Conservation (phyloP, 2,888 invertebrate species). For the Patella ulyssiponensis region DNA sequence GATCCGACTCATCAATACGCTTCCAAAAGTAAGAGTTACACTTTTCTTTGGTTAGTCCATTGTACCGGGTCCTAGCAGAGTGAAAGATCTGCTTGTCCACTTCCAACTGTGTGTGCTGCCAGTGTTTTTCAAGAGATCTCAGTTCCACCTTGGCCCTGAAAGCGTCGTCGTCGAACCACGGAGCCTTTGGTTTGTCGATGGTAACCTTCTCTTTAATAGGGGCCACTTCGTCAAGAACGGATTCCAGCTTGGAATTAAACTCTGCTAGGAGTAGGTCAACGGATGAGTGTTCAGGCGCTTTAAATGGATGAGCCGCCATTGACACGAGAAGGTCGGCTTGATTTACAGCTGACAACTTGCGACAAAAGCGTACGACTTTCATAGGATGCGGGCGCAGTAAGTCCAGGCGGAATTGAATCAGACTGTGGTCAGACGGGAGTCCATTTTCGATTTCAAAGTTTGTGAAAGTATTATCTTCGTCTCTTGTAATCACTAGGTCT, state of each 20-base stretch:
- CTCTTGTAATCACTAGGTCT: not conserved
- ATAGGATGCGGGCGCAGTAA: not conserved
- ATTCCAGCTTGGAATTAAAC: not conserved
- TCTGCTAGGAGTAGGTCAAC: not conserved
- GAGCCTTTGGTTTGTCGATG: slow-evolving; percentile 1
- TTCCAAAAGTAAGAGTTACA: not conserved
- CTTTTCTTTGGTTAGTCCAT: not conserved
- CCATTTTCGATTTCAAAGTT: not conserved
- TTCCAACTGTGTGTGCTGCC: not conserved
- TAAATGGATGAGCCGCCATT: not conserved
- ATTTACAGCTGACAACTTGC: not conserved
- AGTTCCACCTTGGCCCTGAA: not conserved
- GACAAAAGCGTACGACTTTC: too few species aligned
- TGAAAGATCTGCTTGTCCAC: not conserved
- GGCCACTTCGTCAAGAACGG: not conserved
- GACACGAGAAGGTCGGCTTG: not conserved
- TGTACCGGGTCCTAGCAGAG: not conserved
- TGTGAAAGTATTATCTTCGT: slow-evolving; percentile 1
- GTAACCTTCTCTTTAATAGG: not conserved
- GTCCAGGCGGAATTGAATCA: not conserved
- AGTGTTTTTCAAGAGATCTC: not conserved
- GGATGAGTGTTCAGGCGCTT: not conserved
- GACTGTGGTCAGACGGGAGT: not conserved
- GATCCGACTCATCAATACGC: not conserved
- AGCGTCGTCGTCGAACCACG: not conserved